Evolutionary conservation across 2,888 invertebrate species (phyloP).

Genomic region (Mythimna impura): DNA sequence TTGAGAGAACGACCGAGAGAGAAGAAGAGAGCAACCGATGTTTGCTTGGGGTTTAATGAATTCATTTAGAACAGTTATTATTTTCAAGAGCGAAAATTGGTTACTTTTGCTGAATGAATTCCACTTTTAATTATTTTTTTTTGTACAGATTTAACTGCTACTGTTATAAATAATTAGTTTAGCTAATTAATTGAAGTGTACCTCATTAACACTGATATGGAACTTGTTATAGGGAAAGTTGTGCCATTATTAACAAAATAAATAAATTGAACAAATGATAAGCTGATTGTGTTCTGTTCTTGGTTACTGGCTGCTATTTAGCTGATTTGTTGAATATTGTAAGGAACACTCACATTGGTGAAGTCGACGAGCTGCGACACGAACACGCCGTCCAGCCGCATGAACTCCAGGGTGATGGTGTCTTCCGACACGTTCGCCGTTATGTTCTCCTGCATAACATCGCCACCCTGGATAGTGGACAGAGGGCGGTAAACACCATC

Average conservation of each 20-base stretch:
- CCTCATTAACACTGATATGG: slow-evolving; percentile 8
- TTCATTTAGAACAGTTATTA: too few species aligned
- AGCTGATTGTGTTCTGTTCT: background rate
- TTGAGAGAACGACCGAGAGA: too few species aligned
- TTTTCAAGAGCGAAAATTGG: too few species aligned
- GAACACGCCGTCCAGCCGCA: slow-evolving; percentile 97
- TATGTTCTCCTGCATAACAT: slow-evolving; percentile 97
- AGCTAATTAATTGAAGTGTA: slow-evolving; percentile 5
- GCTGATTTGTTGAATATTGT: background rate
- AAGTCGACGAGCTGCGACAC: slow-evolving; percentile 98
- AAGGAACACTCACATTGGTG: slow-evolving; percentile 94
- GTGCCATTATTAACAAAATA: background rate
- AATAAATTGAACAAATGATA: background rate
- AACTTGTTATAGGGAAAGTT: background rate
- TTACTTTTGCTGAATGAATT: too few species aligned
- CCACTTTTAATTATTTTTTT: too few species aligned
- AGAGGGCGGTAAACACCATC: background rate
- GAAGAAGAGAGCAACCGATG: too few species aligned
- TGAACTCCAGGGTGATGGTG: slow-evolving; percentile 96
- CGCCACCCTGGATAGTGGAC: slow-evolving; percentile 94
- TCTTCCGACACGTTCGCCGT: slow-evolving; percentile 97
- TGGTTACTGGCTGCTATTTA: too few species aligned
- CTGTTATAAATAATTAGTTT: background rate
- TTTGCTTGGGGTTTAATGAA: too few species aligned
- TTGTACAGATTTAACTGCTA: too few species aligned